Percentiles rank a stretch among this genome's conserved stretches.
phyloP scores from a whole-genome alignment of 2,888 invertebrate genomes.

The Dione juno region DNA sequence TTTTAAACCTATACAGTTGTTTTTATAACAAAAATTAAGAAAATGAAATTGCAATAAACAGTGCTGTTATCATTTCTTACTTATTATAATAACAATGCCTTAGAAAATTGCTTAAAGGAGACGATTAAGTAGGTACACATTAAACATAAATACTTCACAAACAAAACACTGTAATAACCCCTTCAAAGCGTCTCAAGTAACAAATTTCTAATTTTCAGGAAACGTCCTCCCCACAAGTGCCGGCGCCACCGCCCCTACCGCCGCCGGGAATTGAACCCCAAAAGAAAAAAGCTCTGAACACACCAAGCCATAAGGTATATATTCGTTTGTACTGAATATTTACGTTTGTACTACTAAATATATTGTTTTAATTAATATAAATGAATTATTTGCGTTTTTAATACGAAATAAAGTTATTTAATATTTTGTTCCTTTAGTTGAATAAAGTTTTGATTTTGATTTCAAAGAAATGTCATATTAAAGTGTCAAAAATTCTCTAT shows the following conservation, averaged over 20 bases:
- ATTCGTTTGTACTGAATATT: slow-evolving; percentile 19
- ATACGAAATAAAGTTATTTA: no score
- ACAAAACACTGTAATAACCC: slow-evolving; percentile 33
- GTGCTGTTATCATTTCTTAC: background rate
- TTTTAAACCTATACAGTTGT: no score
- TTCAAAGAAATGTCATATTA: no score
- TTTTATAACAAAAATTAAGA: background rate
- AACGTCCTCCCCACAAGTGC: slow-evolving; percentile 79
- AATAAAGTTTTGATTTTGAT: no score
- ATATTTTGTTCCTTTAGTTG: no score
- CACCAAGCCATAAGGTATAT: slow-evolving; percentile 86
- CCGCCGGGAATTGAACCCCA: slow-evolving; percentile 78
- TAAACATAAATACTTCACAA: background rate
- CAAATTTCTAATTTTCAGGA: slow-evolving; percentile 64
- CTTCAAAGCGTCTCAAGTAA: slow-evolving; percentile 32
- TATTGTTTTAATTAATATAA: background rate
- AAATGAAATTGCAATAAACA: background rate
- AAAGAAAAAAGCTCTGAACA: slow-evolving; percentile 89
- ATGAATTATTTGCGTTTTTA: background rate
- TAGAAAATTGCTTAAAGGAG: background rate
- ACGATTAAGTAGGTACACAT: background rate
- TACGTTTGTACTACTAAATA: background rate
- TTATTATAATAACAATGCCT: background rate
- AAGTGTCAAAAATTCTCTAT: slow-evolving; percentile 9
- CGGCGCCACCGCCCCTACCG: slow-evolving; percentile 76